phyloP scores from a whole-genome alignment of 1,140 invertebrate genomes.

The Harpegnathos saltator region DNA sequence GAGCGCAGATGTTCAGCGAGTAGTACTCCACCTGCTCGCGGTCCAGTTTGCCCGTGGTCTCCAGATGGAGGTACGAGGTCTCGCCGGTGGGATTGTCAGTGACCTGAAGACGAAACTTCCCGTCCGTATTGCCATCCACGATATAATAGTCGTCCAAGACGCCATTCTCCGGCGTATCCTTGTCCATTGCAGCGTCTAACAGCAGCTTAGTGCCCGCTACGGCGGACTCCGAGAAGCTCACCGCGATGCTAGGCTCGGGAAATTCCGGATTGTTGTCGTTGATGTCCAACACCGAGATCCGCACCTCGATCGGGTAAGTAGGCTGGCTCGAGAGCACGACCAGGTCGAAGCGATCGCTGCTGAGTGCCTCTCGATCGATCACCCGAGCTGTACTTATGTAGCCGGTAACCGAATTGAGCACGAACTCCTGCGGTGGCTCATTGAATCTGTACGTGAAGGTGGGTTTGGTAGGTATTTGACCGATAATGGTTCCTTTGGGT shows the following conservation, averaged over 20 bases:
- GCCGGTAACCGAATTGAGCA: conserved; percentile 92
- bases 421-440: conserved; percentile 94
- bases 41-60: conserved; percentile 95
- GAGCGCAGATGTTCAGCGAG: conserved; percentile 94
- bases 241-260: conserved; percentile 94
- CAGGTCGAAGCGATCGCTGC: conserved; percentile 93
- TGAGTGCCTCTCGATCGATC: conserved; percentile 92
- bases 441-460: conserved; percentile 97
- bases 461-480: conserved; percentile 93
- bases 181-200: conserved; percentile 94
- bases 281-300: conserved; percentile 93
- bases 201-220: conserved; percentile 94
- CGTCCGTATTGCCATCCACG: conserved; percentile 94
- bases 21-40: conserved; percentile 94
- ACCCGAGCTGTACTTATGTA: conserved; percentile 93
- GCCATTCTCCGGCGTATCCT: conserved; percentile 94
- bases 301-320: conserved; percentile 96
- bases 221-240: conserved; percentile 96
- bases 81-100: conserved; percentile 95
- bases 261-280: conserved; percentile 97
- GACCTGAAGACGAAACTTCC: conserved; percentile 94
- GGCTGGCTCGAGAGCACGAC: conserved; percentile 96
- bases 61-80: conserved; percentile 95
- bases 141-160: conserved; percentile 95
- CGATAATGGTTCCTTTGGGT: conserved; percentile 92